These are phyloP conservation scores for Norana najaformis DNA, from an alignment of 2,888 invertebrate genomes.

Conservation along the genomic window DNA sequence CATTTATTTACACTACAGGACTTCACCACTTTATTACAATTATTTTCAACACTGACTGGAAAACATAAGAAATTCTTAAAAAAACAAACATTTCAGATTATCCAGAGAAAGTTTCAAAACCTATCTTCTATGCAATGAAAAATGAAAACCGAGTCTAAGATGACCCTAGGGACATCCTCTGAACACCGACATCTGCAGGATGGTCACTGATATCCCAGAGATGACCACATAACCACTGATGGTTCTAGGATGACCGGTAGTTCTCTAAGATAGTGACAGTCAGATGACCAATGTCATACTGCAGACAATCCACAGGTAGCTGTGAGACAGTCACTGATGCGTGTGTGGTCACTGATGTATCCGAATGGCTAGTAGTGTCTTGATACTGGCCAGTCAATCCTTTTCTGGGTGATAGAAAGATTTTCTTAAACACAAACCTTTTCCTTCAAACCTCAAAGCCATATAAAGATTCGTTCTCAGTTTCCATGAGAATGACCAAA, in stretches of 20 bases:
- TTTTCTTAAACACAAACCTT: background rate
- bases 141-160: background rate
- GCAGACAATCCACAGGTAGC: too few relatives aligned
- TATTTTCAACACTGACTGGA: background rate
- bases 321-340: too few relatives aligned
- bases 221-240: background rate
- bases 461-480: background rate
- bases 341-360: too few relatives aligned
- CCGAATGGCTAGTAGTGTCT: background rate
- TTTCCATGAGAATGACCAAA: background rate
- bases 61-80: background rate
- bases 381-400: background rate
- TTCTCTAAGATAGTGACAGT: too few relatives aligned
- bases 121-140: conserved; percentile 5
- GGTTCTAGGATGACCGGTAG: background rate
- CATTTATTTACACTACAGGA: background rate
- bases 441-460: background rate
- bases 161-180: background rate
- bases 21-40: conserved; percentile 13
- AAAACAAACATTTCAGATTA: background rate
- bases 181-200: too few relatives aligned
- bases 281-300: too few relatives aligned
- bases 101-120: background rate
- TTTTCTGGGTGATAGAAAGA: background rate
- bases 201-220: background rate